Evolutionary conservation across 1,140 invertebrate genomes (phyloP).

Genomic region (Nasonia longicornis): DNA sequence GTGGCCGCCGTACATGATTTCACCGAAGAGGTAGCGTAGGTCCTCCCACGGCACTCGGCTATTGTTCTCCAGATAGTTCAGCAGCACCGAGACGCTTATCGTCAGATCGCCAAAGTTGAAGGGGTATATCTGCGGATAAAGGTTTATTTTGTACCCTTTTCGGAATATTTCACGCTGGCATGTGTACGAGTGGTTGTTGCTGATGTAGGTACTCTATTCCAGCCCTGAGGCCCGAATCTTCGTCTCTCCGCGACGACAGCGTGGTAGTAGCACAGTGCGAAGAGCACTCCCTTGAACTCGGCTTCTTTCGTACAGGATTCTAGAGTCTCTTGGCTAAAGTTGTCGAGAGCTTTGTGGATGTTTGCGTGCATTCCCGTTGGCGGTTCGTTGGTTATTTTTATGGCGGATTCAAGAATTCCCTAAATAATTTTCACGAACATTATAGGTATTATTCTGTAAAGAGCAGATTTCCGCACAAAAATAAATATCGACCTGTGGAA

Average conservation of each 20-base stretch:
- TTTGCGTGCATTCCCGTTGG: slow-evolving; percentile 95
- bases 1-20: slow-evolving; percentile 97
- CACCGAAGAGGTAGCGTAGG: slow-evolving; percentile 91
- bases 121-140: slow-evolving; percentile 70
- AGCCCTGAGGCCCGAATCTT: slow-evolving; percentile 95
- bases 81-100: slow-evolving; percentile 91
- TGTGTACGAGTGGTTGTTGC: no score
- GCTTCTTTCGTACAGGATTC: slow-evolving; percentile 94
- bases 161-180: no score
- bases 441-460: background rate
- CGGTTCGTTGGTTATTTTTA: slow-evolving; percentile 97
- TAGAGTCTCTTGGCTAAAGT: slow-evolving; percentile 93
- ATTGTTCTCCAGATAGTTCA: slow-evolving; percentile 93
- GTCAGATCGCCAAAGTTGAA: slow-evolving; percentile 90
- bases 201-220: slow-evolving; percentile 78
- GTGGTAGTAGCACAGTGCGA: slow-evolving; percentile 95
- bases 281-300: slow-evolving; percentile 94
- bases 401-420: slow-evolving; percentile 92
- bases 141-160: background rate
- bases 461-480: slow-evolving; percentile 12
- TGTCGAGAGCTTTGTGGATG: slow-evolving; percentile 92
- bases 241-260: slow-evolving; percentile 92
- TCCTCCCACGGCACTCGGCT: slow-evolving; percentile 92
- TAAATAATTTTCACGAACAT: slow-evolving; percentile 56
- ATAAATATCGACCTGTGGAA: slow-evolving; percentile 72